Percentiles rank a stretch among this genome's conserved stretches.
Conservation (phyloP, 2,797 vertebrate species). For the Hephaestus fuliginosus region DNA sequence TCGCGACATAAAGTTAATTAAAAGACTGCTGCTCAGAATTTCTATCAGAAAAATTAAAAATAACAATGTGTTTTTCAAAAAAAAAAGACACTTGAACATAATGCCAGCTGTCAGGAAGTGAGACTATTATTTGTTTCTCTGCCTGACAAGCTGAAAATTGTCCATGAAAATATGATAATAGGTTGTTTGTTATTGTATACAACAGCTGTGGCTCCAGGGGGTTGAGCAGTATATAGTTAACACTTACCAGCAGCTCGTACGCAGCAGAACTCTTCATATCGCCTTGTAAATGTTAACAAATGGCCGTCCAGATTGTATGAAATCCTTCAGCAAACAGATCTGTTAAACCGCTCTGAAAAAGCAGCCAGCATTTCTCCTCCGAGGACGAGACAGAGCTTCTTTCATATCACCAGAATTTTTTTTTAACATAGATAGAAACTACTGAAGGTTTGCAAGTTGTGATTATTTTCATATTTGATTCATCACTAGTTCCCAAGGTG, state of each 20-base stretch:
- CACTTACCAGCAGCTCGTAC: constrained; percentile 40
- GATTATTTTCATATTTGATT: neutral
- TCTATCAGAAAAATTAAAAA: constrained; percentile 6
- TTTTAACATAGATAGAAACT: neutral
- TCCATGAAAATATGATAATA: constrained; percentile 64
- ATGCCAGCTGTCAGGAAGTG: constrained; percentile 44
- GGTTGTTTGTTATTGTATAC: constrained; percentile 62
- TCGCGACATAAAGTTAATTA: neutral
- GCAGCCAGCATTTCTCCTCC: constrained; percentile 24
- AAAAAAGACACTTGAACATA: constrained; percentile 14
- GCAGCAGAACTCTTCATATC: constrained; percentile 39
- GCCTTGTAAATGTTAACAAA: constrained; percentile 61
- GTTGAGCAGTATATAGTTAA: constrained; percentile 47
- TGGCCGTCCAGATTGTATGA: constrained; percentile 60
- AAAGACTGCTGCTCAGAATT: constrained; percentile 8
- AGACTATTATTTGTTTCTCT: constrained; percentile 42
- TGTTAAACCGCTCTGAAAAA: constrained; percentile 32
- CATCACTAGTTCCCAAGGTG: neutral
- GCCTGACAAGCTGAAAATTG: constrained; percentile 56
- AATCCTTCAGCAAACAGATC: constrained; percentile 49
- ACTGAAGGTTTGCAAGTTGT: too few species aligned
- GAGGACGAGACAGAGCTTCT: neutral
- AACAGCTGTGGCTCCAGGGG: constrained; percentile 61
- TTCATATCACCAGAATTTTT: neutral
- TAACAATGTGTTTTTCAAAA: constrained; percentile 10